Evolutionary conservation across 2,113 vertebrate genomes (phyloP).

Genomic region (Excalfactoria chinensis): DNA sequence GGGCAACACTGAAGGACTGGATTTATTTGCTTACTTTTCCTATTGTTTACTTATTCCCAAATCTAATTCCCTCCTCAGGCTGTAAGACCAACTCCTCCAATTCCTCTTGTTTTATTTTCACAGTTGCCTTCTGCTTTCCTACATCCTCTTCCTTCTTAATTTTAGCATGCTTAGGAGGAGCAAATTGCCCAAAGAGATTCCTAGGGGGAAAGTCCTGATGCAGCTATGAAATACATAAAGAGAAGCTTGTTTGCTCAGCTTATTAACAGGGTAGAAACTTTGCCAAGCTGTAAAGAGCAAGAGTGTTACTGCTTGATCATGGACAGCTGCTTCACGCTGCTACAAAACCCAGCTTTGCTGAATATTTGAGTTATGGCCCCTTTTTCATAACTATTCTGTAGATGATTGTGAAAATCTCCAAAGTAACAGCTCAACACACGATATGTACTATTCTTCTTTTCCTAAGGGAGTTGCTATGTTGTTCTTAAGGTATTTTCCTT

Average conservation of each 20-base stretch:
- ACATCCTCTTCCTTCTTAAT: constrained; percentile 25
- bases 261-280: constrained; percentile 14
- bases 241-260: constrained; percentile 35
- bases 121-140: constrained; percentile 35
- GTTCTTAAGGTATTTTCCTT: constrained; percentile 50
- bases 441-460: constrained; percentile 6
- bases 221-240: constrained; percentile 20
- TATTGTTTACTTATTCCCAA: constrained; percentile 48
- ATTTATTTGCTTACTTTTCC: constrained; percentile 21
- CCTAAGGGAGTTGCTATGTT: background rate
- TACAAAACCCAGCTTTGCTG: background rate
- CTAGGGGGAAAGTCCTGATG: background rate
- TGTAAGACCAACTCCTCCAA: background rate
- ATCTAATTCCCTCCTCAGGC: constrained; percentile 8
- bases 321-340: constrained; percentile 52
- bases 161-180: constrained; percentile 25
- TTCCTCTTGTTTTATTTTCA: background rate
- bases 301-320: constrained; percentile 40
- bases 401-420: background rate
- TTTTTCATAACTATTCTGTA: background rate
- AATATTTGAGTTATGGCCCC: background rate
- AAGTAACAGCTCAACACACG: constrained; percentile 12
- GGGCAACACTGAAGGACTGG: background rate
- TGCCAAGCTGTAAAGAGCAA: constrained; percentile 42
- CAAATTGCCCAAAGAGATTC: constrained; percentile 28